phyloP scores from a whole-genome alignment of 2,113 vertebrate species.

The Caretta caretta region DNA sequence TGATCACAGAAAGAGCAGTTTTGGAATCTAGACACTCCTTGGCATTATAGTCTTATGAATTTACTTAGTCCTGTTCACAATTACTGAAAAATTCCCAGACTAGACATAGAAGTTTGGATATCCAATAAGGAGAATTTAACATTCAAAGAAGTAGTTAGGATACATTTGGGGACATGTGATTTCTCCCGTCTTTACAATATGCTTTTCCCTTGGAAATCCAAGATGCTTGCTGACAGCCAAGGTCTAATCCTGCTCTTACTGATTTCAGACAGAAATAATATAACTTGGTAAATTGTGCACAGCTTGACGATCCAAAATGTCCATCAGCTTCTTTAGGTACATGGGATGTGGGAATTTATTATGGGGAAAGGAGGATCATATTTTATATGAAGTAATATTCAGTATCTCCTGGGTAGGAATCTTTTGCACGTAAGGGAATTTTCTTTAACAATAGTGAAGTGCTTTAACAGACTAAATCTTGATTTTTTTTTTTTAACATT shows the following conservation, averaged over 20 bases:
- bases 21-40: slow-evolving; percentile 26
- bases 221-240: neutral
- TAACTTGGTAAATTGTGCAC: neutral
- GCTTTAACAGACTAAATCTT: neutral
- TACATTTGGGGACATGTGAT: neutral
- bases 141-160: neutral
- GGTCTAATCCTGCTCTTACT: neutral
- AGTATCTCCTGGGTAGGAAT: neutral
- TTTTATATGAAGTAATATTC: neutral
- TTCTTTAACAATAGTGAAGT: neutral
- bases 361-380: neutral
- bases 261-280: neutral
- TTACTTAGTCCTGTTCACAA: neutral
- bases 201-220: neutral
- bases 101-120: neutral
- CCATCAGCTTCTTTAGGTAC: neutral
- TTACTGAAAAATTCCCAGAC: neutral
- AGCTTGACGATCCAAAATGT: neutral
- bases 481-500: neutral
- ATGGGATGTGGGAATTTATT: neutral
- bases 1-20: neutral
- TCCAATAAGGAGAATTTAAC: neutral
- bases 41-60: accelerated
- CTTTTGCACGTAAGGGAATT: neutral
- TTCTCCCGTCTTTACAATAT: neutral